Evolutionary conservation across 2,888 invertebrate species (phyloP).

Genomic region (Polietes domitor): DNA sequence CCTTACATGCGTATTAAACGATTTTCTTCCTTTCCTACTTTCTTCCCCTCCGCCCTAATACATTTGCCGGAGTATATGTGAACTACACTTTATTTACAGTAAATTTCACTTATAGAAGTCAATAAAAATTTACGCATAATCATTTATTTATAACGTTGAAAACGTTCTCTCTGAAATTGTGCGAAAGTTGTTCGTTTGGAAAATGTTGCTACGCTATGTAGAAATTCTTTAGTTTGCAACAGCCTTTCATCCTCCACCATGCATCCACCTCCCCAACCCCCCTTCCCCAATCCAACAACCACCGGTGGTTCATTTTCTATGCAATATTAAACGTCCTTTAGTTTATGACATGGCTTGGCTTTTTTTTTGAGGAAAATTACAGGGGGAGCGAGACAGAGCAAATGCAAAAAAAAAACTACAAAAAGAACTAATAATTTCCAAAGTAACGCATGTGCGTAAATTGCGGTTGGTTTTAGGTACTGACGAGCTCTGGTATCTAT

Average conservation of each 20-base stretch:
- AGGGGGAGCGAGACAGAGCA: neutral
- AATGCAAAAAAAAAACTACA: neutral
- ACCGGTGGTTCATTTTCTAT: too few relatives aligned
- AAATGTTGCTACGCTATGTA: constrained; percentile 49
- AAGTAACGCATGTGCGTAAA: constrained; percentile 62
- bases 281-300: too few relatives aligned
- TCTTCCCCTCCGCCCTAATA: too few relatives aligned
- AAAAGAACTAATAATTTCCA: constrained; percentile 24
- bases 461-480: constrained; percentile 18
- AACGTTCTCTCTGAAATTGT: constrained; percentile 48
- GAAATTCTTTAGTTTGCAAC: constrained; percentile 50
- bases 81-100: neutral
- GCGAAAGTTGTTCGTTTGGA: constrained; percentile 59
- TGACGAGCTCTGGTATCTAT: constrained; percentile 6
- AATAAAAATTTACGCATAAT: constrained; percentile 64
- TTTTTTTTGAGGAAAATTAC: constrained; percentile 34
- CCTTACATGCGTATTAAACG: too few relatives aligned
- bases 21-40: too few relatives aligned
- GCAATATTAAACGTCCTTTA: neutral
- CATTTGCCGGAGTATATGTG: neutral
- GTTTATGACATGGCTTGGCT: neutral
- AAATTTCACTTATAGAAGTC: constrained; percentile 56
- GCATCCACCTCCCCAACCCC: too few relatives aligned
- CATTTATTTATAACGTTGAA: constrained; percentile 60
- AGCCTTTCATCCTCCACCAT: neutral